Evolutionary conservation across 2,797 vertebrate species (phyloP).

Genomic region (Epinephelus awoara): DNA sequence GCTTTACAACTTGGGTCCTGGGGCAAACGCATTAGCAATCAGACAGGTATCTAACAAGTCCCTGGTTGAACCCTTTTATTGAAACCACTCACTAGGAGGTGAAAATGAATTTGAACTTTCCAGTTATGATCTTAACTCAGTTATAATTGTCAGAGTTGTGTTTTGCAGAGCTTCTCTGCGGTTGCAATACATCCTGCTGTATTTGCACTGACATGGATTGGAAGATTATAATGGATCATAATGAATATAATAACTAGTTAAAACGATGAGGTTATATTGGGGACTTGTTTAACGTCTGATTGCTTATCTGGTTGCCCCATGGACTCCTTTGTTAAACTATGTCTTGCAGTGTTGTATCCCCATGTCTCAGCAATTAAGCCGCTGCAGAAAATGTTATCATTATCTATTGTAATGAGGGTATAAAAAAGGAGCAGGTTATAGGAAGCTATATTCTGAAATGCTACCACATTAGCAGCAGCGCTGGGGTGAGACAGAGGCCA

Average conservation of each 20-base stretch:
- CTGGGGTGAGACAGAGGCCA: background rate
- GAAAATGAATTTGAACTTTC: background rate
- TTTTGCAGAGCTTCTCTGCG: background rate
- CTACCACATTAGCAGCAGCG: background rate
- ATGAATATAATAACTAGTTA: background rate
- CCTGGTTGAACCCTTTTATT: conserved; percentile 11
- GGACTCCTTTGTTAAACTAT: conserved; percentile 23
- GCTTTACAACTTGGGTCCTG: background rate
- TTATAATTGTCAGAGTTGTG: background rate
- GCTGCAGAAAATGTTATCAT: conserved; percentile 20
- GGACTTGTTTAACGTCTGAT: conserved; percentile 15
- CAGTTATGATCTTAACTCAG: background rate
- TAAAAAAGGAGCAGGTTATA: conserved; percentile 9
- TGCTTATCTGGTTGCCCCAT: conserved; percentile 5
- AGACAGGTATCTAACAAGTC: conserved; percentile 4
- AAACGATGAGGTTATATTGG: conserved; percentile 14
- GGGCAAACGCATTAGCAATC: background rate
- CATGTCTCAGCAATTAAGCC: conserved; percentile 27
- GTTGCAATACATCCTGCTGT: background rate
- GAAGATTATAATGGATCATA: conserved; percentile 1
- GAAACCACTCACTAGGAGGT: background rate
- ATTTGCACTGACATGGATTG: background rate
- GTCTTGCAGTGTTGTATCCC: conserved; percentile 15
- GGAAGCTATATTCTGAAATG: background rate
- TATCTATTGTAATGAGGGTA: conserved; percentile 16